Evolutionary conservation across 2,797 vertebrate genomes (phyloP).

Genomic region (Hydrolagus colliei): DNA sequence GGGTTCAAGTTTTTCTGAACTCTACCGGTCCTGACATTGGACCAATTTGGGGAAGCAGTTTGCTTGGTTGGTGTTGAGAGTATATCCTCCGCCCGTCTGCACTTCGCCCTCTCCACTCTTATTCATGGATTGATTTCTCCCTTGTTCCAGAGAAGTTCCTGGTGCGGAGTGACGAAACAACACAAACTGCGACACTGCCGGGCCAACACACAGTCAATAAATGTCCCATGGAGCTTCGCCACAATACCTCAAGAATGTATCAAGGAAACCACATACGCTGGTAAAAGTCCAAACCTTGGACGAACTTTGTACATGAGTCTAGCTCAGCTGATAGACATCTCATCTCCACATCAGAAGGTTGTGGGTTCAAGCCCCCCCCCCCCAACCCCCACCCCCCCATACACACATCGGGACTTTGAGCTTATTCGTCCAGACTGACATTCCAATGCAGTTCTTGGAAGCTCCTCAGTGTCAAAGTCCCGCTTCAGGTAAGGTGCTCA

Average conservation of each 20-base stretch:
- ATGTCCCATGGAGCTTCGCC: background rate
- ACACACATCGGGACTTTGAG: too few relatives aligned
- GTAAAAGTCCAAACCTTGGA: background rate
- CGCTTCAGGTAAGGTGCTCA: too few relatives aligned
- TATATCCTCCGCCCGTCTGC: background rate
- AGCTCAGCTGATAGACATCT: too few relatives aligned
- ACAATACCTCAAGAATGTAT: background rate
- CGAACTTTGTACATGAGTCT: too few relatives aligned
- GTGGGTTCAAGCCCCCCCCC: too few relatives aligned
- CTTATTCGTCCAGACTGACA: too few relatives aligned
- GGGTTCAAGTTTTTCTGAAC: too few relatives aligned
- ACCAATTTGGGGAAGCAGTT: background rate
- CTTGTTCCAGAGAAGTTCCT: background rate
- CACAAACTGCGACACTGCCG: background rate
- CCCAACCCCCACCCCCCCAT: too few relatives aligned
- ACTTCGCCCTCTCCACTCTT: background rate
- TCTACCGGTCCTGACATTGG: background rate
- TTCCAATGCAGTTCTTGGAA: too few relatives aligned
- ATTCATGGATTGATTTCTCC: background rate
- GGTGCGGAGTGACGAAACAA: background rate
- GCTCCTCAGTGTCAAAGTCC: too few relatives aligned
- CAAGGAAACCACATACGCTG: background rate
- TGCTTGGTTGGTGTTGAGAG: background rate
- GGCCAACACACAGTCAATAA: background rate
- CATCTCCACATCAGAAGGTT: too few relatives aligned